Base-by-base conservation (phyloP, 2,888 invertebrate genomes). In the Drosophila anceps region DNA sequence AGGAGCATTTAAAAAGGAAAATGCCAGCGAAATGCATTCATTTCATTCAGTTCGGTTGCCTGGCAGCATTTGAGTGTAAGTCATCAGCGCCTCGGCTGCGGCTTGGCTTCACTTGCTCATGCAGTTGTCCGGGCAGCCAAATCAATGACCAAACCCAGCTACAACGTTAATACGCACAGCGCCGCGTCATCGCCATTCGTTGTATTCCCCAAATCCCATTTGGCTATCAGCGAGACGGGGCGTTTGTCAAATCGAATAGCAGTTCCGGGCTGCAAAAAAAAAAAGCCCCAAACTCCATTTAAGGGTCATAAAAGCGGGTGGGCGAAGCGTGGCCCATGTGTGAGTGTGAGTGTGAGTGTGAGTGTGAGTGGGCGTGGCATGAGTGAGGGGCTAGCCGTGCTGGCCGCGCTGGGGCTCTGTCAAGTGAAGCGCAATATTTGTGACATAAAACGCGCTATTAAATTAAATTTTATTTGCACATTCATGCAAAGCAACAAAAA, bases 391-490 rank as follows among this genome's bases (percentile, higher is more conserved):
- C 24, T 24, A 24, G 24, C 24, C 24, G 29, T 31, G 29, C 29
- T 31, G 8, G 29, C 29, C 8, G 29, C 7, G 29, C 18, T 18
- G 41, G 55, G 18, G 61, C 50, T 60, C 59, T 53, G 79, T 55
- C 61, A 80, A 75, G 72, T 77, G 81, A 80, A 63, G 80, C 88
- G 69, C 84, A 81, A 81, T 90, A 90, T 83, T 88, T 89, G 84
- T 76, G 75, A 82, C 87, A 84, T 84, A 76, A 89, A 90, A 89
- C 79, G 75, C 66, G 88, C 81, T 79, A 83, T 88, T 89, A 89
- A 87, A 90, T 90, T 84, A 79, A 87, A 90, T 88, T 88, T 86
- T 90, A 88, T 90, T 87, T 84, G 84, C 87, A 84, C 87, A 90
- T 90, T 84, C 71, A 82, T 86, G 81, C 79, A 88, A 81, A 84